These are phyloP conservation scores for Vulpes ferrilata DNA, from an alignment of 2,113 vertebrate species.

Conservation along the genomic window DNA sequence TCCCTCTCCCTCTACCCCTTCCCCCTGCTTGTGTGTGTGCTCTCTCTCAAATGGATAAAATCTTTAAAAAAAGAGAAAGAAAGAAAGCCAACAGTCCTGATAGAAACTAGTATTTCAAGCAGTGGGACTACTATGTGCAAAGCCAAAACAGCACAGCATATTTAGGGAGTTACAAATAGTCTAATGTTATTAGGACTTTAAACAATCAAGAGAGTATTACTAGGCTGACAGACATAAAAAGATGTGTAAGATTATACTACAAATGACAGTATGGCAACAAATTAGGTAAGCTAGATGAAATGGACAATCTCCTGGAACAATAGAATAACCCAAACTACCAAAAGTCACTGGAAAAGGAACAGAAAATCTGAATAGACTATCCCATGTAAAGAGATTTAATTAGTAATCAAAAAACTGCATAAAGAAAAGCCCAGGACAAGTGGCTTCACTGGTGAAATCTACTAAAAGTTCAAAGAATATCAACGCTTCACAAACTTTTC, in stretches of 20 bases:
- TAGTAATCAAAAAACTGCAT: not conserved
- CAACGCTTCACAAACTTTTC: not conserved
- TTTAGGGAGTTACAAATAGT: conserved; percentile 30
- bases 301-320: not conserved
- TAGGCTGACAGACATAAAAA: not conserved
- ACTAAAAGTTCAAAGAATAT: conserved; percentile 17
- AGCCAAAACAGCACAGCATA: not conserved
- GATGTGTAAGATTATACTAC: not conserved
- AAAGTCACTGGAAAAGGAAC: not conserved
- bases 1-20: no score
- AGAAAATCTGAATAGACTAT: not conserved
- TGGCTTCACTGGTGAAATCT: conserved; percentile 7
- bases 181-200: not conserved
- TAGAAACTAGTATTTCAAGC: conserved; percentile 29
- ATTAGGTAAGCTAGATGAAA: conserved; percentile 21
- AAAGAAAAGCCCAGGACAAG: not conserved
- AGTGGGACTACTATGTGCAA: not conserved
- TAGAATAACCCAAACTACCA: not conserved
- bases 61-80: no score
- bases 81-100: not conserved
- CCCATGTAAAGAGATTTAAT: not conserved
- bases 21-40: no score
- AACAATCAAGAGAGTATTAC: not conserved
- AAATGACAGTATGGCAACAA: not conserved
- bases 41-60: no score